Base-by-base conservation (phyloP, 1,140 invertebrate species). In the Pseudobourletiella spinata region DNA sequence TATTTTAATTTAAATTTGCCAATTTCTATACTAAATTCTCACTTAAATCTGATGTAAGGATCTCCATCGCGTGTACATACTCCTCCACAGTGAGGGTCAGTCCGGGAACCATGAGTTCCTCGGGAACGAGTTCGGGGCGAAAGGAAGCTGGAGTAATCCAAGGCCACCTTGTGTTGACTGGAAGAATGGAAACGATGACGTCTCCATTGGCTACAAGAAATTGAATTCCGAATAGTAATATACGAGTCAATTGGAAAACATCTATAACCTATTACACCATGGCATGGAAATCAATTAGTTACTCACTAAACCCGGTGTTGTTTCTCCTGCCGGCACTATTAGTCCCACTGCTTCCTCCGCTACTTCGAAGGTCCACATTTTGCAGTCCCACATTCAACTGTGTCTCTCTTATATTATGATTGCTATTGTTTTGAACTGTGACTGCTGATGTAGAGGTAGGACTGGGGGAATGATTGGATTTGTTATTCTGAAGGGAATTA, bases 61-160 rank as follows among this genome's bases (percentile, higher is more conserved):
- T 79, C 76, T 93, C 89, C 88, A 95, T n/a, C n/a, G n/a, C n/a
- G 76, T 90, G 86, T 14, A 94, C 91, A 78, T 94, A 95, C 76
- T 95, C 91, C 80, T 95, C 91, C 44, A 95, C 91, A 44, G 91
- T 95, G 42, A 95, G 78, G 89, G 54, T 46, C 29, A 61, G 29
- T 22, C 57, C 51, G 3, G 51, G 15, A 30, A 62, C 90, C 91
- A 95, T 95, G 22, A 95, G 77, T 77, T 95, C 91, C 76, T 95
- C 91, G 59, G 91, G 91, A 55, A 95, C 91, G 62, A 95, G 79
- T 82, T 95, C 90, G 65, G 91, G 90, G 69, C 89, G 82, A 77
- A 95, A 95, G 74, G 84, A 83, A 57, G 91, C 91, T 65, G 89
- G 87, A 14, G 90, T 93, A 52, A 95, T 82, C 91, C 91, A 95